phyloP scores from a whole-genome alignment of 2,797 vertebrate species.

The Anniella stebbinsi region DNA sequence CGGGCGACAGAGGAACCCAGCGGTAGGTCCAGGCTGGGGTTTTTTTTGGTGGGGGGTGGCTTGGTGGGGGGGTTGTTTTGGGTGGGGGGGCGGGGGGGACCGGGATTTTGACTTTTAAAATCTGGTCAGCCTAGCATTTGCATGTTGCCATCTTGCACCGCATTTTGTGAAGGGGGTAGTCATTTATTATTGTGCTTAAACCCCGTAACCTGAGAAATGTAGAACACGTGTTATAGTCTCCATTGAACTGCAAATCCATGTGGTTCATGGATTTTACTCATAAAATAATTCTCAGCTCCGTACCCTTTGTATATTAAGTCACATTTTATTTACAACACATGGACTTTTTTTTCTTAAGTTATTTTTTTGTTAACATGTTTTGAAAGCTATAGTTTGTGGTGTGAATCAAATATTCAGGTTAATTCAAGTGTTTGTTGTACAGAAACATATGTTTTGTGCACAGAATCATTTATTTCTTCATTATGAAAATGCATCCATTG shows the following conservation, averaged over 20 bases:
- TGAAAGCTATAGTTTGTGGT: neutral
- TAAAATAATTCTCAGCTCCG: neutral
- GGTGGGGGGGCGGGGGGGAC: too few relatives aligned
- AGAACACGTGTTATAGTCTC: neutral
- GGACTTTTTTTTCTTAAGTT: neutral
- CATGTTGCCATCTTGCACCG: neutral
- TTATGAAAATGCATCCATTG: neutral
- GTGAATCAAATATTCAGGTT: slow-evolving; percentile 5
- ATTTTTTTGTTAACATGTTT: neutral
- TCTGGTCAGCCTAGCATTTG: too few relatives aligned
- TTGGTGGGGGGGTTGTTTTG: too few relatives aligned
- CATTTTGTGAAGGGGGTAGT: neutral
- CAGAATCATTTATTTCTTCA: neutral
- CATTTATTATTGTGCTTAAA: neutral
- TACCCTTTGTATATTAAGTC: neutral
- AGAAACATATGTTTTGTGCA: neutral
- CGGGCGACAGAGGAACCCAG: too few relatives aligned
- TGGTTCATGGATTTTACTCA: neutral
- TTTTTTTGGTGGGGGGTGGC: too few relatives aligned
- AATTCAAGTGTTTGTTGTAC: neutral
- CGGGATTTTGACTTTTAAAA: too few relatives aligned
- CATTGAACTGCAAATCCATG: neutral
- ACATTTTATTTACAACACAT: neutral
- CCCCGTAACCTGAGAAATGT: neutral
- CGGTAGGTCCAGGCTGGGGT: too few relatives aligned